phyloP scores from a whole-genome alignment of 1,140 invertebrate species.

The Drosophila athabasca region DNA sequence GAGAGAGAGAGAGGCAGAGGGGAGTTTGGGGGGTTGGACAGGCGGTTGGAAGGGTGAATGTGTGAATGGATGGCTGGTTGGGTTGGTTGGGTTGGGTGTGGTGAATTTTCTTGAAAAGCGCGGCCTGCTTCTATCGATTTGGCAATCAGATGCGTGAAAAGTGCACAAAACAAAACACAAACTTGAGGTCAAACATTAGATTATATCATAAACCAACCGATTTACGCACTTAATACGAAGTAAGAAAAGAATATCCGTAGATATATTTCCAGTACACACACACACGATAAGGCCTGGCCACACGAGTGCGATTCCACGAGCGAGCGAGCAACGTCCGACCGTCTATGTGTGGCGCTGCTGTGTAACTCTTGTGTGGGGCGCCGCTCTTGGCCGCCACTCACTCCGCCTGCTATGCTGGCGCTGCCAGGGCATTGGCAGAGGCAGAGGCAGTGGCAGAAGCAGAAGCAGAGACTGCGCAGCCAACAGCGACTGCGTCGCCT shows the following conservation, averaged over 20 bases:
- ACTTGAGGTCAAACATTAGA: no score
- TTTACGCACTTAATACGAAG: no score
- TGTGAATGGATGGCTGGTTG: not conserved
- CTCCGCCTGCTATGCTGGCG: constrained; percentile 50
- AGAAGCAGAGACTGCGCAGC: constrained; percentile 21
- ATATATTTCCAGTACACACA: constrained; percentile 21
- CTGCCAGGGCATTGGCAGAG: constrained; percentile 18
- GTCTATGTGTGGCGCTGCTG: constrained; percentile 71
- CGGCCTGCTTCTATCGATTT: constrained; percentile 58
- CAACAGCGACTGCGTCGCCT: not conserved
- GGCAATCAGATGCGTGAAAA: constrained; percentile 40
- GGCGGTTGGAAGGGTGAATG: constrained; percentile 8
- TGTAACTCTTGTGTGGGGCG: constrained; percentile 66
- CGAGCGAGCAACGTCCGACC: constrained; percentile 51
- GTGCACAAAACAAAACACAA: not conserved
- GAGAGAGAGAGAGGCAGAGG: constrained; percentile 3
- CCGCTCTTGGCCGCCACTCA: constrained; percentile 39
- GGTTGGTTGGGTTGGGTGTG: constrained; percentile 36
- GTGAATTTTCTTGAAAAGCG: constrained; percentile 55
- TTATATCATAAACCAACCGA: no score
- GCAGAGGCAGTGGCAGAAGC: constrained; percentile 6
- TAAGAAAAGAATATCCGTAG: no score
- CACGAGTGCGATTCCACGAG: constrained; percentile 42
- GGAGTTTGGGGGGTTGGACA: constrained; percentile 19
- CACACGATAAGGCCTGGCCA: constrained; percentile 51